Conservation (phyloP, 2,888 invertebrate species). For the Cryptops parisi region DNA sequence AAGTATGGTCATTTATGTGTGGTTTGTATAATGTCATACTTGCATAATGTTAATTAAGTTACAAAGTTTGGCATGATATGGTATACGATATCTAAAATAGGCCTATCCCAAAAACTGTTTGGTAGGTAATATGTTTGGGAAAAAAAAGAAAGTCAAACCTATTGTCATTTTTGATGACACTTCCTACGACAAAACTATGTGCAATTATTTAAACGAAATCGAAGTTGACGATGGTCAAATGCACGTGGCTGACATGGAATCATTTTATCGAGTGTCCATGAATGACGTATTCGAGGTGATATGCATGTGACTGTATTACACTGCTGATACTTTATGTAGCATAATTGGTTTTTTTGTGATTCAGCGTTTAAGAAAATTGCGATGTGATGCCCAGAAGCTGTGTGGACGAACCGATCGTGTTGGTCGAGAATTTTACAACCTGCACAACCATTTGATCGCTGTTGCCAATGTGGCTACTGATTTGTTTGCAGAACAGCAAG, state of each 20-base stretch:
- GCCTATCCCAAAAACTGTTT: too few species aligned
- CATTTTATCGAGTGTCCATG: not conserved
- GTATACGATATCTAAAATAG: too few species aligned
- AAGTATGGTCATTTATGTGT: too few species aligned
- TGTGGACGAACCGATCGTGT: not conserved
- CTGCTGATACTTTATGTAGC: not conserved
- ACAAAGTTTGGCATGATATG: too few species aligned
- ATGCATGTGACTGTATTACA: not conserved
- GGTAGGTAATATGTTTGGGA: too few species aligned
- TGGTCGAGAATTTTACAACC: not conserved
- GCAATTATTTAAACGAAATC: not conserved
- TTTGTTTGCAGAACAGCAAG: not conserved
- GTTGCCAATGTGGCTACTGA: not conserved
- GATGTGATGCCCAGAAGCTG: not conserved
- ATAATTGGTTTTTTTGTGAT: not conserved
- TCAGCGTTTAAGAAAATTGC: not conserved
- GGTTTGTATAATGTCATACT: too few species aligned
- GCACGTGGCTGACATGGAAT: not conserved
- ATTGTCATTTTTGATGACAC: too few species aligned
- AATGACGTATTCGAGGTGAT: not conserved
- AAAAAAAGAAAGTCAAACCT: too few species aligned
- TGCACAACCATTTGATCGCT: not conserved
- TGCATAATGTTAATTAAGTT: too few species aligned
- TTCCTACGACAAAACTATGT: too few species aligned
- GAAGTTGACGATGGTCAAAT: not conserved